phyloP scores from a whole-genome alignment of 2,888 invertebrate species.

The Drosophila koepferae region DNA sequence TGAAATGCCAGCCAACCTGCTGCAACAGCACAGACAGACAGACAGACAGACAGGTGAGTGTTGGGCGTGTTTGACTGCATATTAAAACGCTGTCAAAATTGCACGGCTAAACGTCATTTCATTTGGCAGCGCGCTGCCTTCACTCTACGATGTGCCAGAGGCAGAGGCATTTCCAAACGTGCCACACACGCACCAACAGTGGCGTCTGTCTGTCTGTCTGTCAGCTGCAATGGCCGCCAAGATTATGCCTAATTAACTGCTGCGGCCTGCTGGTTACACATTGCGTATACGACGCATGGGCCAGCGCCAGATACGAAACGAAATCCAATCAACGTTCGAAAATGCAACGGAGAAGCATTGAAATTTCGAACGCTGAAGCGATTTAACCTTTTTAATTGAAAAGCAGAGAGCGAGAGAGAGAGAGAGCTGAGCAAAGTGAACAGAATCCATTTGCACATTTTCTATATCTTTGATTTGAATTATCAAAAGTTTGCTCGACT shows the following conservation, averaged over 20 bases:
- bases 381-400: no score
- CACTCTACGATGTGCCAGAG: constrained; percentile 25
- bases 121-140: constrained; percentile 53
- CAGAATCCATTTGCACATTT: no score
- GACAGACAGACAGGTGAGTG: neutral
- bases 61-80: constrained; percentile 57
- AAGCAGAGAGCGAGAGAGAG: no score
- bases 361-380: neutral
- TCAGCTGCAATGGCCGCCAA: constrained; percentile 51
- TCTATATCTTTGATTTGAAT: no score
- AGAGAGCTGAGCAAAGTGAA: no score
- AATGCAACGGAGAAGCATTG: neutral
- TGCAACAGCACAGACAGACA: constrained; percentile 11
- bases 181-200: constrained; percentile 18
- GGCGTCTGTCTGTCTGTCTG: constrained; percentile 4
- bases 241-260: constrained; percentile 61
- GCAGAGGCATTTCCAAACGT: constrained; percentile 24
- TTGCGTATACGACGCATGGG: constrained; percentile 40
- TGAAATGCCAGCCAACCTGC: constrained; percentile 30
- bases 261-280: constrained; percentile 20
- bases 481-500: no score
- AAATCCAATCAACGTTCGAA: no score
- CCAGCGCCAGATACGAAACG: neutral
- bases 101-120: constrained; percentile 75
- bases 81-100: constrained; percentile 75